phyloP scores from a whole-genome alignment of 53 echinoderm and acorn worm genomes.

The Actinopyga echinites region DNA sequence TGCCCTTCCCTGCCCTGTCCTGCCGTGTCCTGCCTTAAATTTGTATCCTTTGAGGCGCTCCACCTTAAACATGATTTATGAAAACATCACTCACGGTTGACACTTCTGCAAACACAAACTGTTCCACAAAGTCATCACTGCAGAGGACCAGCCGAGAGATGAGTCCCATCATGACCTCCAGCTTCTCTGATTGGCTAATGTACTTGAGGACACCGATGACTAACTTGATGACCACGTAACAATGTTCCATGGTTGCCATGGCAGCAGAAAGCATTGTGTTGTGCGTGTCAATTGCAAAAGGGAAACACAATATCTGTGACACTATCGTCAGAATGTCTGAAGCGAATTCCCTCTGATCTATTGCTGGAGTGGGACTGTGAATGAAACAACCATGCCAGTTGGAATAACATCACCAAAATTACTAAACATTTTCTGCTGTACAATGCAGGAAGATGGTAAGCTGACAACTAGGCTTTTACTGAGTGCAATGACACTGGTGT shows the following conservation, averaged over 20 bases:
- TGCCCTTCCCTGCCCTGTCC: too few relatives aligned
- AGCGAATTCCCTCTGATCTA: constrained; percentile 55
- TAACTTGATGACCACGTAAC: constrained; percentile 75
- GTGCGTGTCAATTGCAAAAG: constrained; percentile 91
- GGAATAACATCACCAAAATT: neutral
- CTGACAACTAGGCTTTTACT: too few relatives aligned
- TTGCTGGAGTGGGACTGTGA: neutral
- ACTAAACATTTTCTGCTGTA: neutral
- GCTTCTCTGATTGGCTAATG: constrained; percentile 69
- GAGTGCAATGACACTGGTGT: too few relatives aligned
- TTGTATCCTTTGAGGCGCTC: too few relatives aligned
- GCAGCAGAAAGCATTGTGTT: constrained; percentile 75
- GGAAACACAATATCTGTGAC: constrained; percentile 90
- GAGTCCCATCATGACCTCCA: constrained; percentile 81
- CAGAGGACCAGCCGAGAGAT: constrained; percentile 53
- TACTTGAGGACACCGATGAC: constrained; percentile 72
- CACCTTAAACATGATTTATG: neutral
- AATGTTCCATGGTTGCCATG: constrained; percentile 72
- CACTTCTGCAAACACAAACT: constrained; percentile 43
- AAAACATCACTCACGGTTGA: neutral
- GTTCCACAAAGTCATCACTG: constrained; percentile 46
- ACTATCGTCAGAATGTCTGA: constrained; percentile 73
- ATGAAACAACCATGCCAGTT: neutral
- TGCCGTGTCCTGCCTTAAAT: too few relatives aligned
- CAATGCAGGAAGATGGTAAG: neutral